Percentiles rank a stretch among this genome's conserved stretches.
Evolutionary conservation across 2,113 vertebrate genomes (phyloP).

Genomic region (Sciurus niger): DNA sequence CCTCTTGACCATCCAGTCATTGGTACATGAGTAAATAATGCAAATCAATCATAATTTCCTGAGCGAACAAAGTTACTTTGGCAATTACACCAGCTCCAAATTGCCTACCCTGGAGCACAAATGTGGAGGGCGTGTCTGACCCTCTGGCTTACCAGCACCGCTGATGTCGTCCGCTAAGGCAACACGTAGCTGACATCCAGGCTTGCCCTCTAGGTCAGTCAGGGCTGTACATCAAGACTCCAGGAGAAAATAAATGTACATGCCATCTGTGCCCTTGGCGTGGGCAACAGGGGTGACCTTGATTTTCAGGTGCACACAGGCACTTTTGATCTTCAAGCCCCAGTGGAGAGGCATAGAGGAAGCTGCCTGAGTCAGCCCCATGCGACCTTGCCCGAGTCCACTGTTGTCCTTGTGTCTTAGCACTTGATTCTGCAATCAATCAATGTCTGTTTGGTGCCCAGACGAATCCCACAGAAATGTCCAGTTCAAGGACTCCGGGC

Average conservation of each 20-base stretch:
- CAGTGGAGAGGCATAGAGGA: neutral
- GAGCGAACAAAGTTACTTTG: neutral
- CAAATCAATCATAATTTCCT: neutral
- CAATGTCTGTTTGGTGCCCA: neutral
- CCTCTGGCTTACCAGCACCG: neutral
- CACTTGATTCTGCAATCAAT: neutral
- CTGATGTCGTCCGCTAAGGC: rapidly evolving
- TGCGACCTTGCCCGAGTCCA: neutral
- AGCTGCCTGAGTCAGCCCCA: neutral
- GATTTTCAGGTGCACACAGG: neutral
- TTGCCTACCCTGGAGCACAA: too few species aligned
- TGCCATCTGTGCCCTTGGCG: neutral
- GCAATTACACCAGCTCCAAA: neutral
- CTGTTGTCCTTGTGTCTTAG: neutral
- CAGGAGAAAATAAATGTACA: neutral
- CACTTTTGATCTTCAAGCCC: neutral
- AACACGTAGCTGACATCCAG: neutral
- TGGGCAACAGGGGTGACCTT: neutral
- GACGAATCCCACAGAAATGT: neutral
- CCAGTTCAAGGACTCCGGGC: neutral
- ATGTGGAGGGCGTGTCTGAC: neutral
- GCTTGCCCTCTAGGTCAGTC: neutral
- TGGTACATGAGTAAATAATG: neutral
- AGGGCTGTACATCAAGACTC: neutral
- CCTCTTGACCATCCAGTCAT: neutral